These are phyloP conservation scores for Aricia artaxerxes DNA, from an alignment of 2,888 invertebrate genomes.

Conservation along the genomic window DNA sequence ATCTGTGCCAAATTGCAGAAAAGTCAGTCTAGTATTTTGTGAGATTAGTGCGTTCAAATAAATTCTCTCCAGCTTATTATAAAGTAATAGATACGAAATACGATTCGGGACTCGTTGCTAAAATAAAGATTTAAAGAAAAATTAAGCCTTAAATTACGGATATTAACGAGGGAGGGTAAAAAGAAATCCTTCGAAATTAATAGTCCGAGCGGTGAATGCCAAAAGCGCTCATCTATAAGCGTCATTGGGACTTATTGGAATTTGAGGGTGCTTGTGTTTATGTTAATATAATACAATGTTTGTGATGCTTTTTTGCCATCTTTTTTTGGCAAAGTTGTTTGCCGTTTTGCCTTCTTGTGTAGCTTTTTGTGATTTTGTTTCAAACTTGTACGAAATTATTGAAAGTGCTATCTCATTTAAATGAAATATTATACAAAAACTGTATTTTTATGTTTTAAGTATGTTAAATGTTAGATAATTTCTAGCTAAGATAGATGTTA, in stretches of 20 bases:
- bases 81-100: background rate
- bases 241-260: background rate
- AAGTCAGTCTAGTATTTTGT: no score
- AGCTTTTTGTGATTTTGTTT: no score
- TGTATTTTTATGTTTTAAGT: no score
- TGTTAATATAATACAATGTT: background rate
- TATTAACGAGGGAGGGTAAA: slow-evolving; percentile 4
- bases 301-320: background rate
- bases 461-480: no score
- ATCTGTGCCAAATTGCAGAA: background rate
- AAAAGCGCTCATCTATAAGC: background rate
- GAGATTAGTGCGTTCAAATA: no score
- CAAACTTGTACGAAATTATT: no score
- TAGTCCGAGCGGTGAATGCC: background rate
- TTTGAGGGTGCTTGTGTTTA: background rate
- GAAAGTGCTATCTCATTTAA: no score
- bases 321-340: no score
- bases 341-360: no score
- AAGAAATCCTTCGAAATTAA: slow-evolving; percentile 22
- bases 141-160: slow-evolving; percentile 15
- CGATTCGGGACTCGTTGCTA: background rate
- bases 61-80: no score
- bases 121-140: background rate
- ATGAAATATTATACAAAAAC: no score
- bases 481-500: no score